Conservation (phyloP, 2,888 invertebrate genomes). For the Caenorhabditis sinica region DNA sequence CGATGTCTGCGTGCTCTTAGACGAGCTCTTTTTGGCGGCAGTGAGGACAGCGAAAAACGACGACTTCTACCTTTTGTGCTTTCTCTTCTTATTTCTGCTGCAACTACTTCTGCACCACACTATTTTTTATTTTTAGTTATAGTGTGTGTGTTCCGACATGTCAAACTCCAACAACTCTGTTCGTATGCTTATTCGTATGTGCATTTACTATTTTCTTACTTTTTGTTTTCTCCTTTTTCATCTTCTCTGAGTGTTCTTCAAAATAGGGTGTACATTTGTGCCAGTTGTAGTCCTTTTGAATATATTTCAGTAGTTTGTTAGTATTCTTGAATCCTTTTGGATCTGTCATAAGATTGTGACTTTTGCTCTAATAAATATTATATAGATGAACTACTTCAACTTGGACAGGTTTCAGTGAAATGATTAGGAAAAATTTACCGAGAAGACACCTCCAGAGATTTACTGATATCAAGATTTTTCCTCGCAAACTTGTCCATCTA, state of each 20-base stretch:
- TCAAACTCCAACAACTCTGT: constrained; percentile 18
- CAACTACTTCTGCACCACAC: constrained; percentile 19
- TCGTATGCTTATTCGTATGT: constrained; percentile 15
- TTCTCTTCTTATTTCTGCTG: constrained; percentile 2
- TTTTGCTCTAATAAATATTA: no score
- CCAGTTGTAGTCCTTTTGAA: no score
- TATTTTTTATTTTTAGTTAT: constrained; percentile 49
- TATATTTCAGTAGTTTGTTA: no score
- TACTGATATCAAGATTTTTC: no score
- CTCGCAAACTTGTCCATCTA: no score
- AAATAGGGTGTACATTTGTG: neutral
- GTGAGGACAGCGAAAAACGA: constrained; percentile 33
- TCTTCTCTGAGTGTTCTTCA: neutral
- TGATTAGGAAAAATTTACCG: no score
- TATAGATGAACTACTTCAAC: no score
- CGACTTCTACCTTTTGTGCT: constrained; percentile 61
- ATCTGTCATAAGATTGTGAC: no score
- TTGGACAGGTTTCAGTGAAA: no score
- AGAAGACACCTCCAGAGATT: no score
- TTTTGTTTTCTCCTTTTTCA: constrained; percentile 11
- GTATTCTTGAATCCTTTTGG: neutral
- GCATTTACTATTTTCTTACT: neutral
- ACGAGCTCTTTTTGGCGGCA: constrained; percentile 38
- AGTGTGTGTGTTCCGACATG: constrained; percentile 39
- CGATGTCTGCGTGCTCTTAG: constrained; percentile 40